Percentiles rank a stretch among this genome's conserved stretches.
Evolutionary conservation across 2,113 vertebrate genomes (phyloP).

Genomic region (Triplophysa dalaica): DNA sequence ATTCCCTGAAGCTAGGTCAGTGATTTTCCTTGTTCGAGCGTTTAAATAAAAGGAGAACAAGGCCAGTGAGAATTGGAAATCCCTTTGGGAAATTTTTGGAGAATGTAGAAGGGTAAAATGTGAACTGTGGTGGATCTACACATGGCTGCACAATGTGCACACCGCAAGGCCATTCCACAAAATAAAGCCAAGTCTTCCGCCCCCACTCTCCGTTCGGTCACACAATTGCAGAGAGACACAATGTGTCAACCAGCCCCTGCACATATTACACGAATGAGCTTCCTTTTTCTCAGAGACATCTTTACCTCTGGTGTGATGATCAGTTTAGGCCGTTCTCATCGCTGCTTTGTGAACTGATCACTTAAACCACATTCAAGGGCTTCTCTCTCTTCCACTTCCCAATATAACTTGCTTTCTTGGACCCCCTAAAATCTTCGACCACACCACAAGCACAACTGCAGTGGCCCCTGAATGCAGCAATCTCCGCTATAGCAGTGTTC

Average conservation of each 20-base stretch:
- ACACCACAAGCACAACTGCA: neutral
- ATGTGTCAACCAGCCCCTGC: constrained; percentile 35
- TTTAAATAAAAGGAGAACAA: constrained; percentile 16
- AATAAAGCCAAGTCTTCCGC: constrained; percentile 53
- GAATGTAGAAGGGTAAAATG: constrained; percentile 48
- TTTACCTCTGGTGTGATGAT: neutral
- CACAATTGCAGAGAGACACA: constrained; percentile 40
- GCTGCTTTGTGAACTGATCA: too few species aligned
- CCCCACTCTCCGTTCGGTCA: constrained; percentile 39
- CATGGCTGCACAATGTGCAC: constrained; percentile 58
- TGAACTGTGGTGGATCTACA: constrained; percentile 46
- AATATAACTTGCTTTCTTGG: neutral
- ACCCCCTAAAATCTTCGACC: neutral
- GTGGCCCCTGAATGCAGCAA: neutral
- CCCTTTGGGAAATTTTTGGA: constrained; percentile 49
- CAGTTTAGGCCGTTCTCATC: too few species aligned
- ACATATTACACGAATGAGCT: constrained; percentile 25
- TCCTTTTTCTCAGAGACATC: constrained; percentile 1
- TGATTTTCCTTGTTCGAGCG: constrained; percentile 47
- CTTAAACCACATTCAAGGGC: too few species aligned
- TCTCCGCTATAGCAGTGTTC: neutral
- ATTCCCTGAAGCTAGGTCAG: constrained; percentile 42
- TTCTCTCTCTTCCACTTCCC: constrained; percentile 16
- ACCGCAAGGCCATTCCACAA: constrained; percentile 51
- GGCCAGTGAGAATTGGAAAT: constrained; percentile 45